phyloP scores from a whole-genome alignment of 1,140 invertebrate genomes.

The Trichonephila inaurata region DNA sequence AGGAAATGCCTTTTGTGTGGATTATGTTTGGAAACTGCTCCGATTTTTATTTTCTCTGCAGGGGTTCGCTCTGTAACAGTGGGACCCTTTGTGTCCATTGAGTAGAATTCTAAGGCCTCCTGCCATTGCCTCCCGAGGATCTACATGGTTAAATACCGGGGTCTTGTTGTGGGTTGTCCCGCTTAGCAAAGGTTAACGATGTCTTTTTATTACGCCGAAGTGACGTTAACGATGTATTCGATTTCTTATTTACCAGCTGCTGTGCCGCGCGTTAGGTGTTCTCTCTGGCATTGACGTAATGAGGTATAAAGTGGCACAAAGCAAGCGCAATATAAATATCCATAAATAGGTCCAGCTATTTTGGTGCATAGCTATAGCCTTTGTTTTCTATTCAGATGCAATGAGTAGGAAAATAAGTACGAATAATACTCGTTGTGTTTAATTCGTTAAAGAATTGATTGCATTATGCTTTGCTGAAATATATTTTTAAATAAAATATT shows the following conservation, averaged over 20 bases:
- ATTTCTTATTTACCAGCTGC: constrained; percentile 74
- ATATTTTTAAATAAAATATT: neutral
- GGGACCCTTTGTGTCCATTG: constrained; percentile 42
- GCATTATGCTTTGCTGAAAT: neutral
- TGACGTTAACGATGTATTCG: constrained; percentile 69
- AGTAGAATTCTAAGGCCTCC: neutral
- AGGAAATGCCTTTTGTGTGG: neutral
- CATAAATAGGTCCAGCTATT: neutral
- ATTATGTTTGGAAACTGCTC: constrained; percentile 12
- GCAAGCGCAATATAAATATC: neutral
- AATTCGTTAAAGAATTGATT: neutral
- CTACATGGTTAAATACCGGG: constrained; percentile 23
- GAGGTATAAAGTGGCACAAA: constrained; percentile 41
- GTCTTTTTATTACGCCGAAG: constrained; percentile 51
- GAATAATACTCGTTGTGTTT: neutral
- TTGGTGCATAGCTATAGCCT: neutral
- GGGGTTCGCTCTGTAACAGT: constrained; percentile 23
- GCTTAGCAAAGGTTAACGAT: neutral
- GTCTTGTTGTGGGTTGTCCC: constrained; percentile 45
- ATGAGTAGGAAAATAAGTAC: neutral
- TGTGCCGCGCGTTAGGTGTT: constrained; percentile 36
- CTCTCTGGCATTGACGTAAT: neutral
- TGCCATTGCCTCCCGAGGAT: neutral
- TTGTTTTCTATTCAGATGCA: neutral
- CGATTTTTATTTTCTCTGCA: neutral